A percentile compares a stretch with the other conserved stretches of the same genome.
Conservation (phyloP, 2,113 vertebrate genomes). For the Bucco capensis region DNA sequence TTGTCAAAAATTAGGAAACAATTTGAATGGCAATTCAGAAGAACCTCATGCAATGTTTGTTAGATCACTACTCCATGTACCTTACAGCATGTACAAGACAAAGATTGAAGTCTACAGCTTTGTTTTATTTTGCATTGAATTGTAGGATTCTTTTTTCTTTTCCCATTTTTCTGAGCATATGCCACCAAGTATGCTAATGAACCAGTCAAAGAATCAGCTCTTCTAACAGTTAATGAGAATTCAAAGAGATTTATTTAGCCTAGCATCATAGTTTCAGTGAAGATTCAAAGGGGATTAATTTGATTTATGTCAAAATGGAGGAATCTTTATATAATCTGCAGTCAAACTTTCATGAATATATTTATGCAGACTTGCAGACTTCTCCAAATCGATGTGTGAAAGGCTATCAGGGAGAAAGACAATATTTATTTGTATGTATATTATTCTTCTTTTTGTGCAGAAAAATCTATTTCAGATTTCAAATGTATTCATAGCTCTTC, state of each 20-base stretch:
- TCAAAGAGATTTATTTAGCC: slow-evolving; percentile 61
- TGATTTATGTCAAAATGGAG: slow-evolving; percentile 60
- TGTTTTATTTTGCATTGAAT: slow-evolving; percentile 66
- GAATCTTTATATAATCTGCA: slow-evolving; percentile 48
- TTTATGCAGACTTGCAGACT: slow-evolving; percentile 34
- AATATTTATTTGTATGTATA: slow-evolving; percentile 52
- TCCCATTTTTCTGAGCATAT: slow-evolving; percentile 60
- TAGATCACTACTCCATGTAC: slow-evolving; percentile 4
- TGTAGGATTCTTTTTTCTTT: slow-evolving; percentile 63
- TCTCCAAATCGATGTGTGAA: slow-evolving; percentile 31
- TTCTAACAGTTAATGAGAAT: slow-evolving; percentile 65
- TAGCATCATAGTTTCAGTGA: slow-evolving; percentile 43
- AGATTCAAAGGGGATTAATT: slow-evolving; percentile 66
- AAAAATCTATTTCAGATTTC: slow-evolving; percentile 29
- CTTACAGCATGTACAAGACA: slow-evolving; percentile 18
- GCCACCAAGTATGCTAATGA: slow-evolving; percentile 65
- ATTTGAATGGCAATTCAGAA: slow-evolving; percentile 45
- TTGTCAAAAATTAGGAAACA: slow-evolving; percentile 20
- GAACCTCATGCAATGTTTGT: not conserved
- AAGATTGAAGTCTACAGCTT: slow-evolving; percentile 66
- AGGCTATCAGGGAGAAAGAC: not conserved
- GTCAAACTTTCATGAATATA: slow-evolving; percentile 40
- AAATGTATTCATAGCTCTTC: not conserved
- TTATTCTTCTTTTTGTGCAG: slow-evolving; percentile 1
- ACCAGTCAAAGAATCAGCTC: slow-evolving; percentile 71